phyloP scores from a whole-genome alignment of 2,113 vertebrate genomes.

The Lathamus discolor region DNA sequence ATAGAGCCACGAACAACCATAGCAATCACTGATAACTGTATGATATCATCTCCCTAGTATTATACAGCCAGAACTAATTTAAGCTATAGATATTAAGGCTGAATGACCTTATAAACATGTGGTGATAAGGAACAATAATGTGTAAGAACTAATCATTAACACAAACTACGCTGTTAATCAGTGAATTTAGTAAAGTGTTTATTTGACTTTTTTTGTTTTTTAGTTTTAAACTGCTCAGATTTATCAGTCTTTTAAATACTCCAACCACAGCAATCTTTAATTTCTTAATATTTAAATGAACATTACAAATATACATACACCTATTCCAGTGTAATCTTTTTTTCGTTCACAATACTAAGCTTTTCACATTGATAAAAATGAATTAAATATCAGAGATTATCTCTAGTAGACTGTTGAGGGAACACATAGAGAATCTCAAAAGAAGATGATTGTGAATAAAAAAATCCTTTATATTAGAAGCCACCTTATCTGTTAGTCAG shows the following conservation, averaged over 20 bases:
- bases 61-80: not conserved
- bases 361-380: not conserved
- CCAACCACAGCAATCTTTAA: not conserved
- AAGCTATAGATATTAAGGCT: not conserved
- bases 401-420: not conserved
- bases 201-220: not conserved
- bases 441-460: not conserved
- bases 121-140: not conserved
- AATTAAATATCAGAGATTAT: not conserved
- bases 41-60: not conserved
- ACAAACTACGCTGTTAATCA: not conserved
- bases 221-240: not conserved
- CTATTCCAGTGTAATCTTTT: not conserved
- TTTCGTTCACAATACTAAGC: not conserved
- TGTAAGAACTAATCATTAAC: not conserved
- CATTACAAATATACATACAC: not conserved
- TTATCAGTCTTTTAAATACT: not conserved
- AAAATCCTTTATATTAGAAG: not conserved
- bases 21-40: not conserved
- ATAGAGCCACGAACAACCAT: not conserved
- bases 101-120: not conserved
- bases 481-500: not conserved
- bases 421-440: not conserved
- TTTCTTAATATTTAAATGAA: not conserved
- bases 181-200: not conserved